phyloP scores from a whole-genome alignment of 2,113 vertebrate species.

The Pygoscelis antarcticus region DNA sequence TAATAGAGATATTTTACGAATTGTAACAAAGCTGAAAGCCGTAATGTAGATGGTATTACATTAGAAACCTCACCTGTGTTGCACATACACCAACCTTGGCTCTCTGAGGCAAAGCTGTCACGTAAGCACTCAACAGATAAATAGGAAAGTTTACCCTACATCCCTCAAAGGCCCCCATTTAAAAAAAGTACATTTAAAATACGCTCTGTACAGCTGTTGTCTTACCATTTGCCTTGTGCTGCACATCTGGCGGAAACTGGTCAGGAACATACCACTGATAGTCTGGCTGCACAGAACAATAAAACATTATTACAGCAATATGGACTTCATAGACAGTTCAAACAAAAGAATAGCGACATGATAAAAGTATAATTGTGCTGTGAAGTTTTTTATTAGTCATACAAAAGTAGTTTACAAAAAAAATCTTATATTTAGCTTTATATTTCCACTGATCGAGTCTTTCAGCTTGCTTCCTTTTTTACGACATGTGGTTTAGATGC shows the following conservation, averaged over 20 bases:
- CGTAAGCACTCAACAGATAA: background rate
- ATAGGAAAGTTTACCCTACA: slow-evolving; percentile 28
- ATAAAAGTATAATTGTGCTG: slow-evolving; percentile 55
- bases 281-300: slow-evolving; percentile 77
- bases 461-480: slow-evolving; percentile 7
- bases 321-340: slow-evolving; percentile 71
- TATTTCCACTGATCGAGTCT: background rate
- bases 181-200: slow-evolving; percentile 56
- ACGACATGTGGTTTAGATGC: slow-evolving; percentile 15
- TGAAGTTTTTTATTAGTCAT: slow-evolving; percentile 47
- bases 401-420: slow-evolving; percentile 16
- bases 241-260: slow-evolving; percentile 78
- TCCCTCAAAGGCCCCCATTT: slow-evolving; percentile 36
- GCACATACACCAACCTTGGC: background rate
- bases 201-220: slow-evolving; percentile 66
- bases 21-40: background rate
- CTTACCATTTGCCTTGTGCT: slow-evolving; percentile 74
- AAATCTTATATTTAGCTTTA: background rate
- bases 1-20: background rate
- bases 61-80: slow-evolving; percentile 3
- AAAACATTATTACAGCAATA: slow-evolving; percentile 73
- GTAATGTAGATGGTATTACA: background rate
- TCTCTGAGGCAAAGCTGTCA: slow-evolving; percentile 4
- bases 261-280: slow-evolving; percentile 74
- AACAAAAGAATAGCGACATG: slow-evolving; percentile 50